Percentiles rank a stretch among this genome's conserved stretches.
Evolutionary conservation across 1,140 invertebrate species (phyloP).

Genomic region (Grapholita molesta): DNA sequence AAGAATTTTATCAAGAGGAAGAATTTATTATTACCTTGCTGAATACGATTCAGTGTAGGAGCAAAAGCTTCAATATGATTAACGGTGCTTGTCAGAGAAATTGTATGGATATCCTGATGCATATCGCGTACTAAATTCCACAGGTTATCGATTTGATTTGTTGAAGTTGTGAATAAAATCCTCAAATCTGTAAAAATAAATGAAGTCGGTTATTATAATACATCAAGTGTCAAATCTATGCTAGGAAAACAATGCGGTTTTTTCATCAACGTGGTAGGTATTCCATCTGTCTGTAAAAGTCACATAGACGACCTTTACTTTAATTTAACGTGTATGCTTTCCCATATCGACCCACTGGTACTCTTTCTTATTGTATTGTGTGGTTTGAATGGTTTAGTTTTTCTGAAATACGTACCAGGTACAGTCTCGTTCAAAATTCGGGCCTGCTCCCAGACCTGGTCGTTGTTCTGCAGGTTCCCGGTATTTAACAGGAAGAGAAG

Average conservation of each 20-base stretch:
- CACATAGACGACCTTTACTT: too few relatives aligned
- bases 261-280: too few relatives aligned
- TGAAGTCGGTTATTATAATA: not conserved
- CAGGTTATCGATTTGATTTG: slow-evolving; percentile 56
- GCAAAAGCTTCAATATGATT: slow-evolving; percentile 50
- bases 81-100: slow-evolving; percentile 47
- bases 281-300: too few relatives aligned
- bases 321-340: not conserved
- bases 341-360: not conserved
- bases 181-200: slow-evolving; percentile 54
- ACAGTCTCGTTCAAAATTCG: slow-evolving; percentile 56
- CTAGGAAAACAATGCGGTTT: too few relatives aligned
- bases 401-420: slow-evolving; percentile 20
- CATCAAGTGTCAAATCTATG: too few relatives aligned
- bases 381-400: not conserved
- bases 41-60: slow-evolving; percentile 43
- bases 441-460: slow-evolving; percentile 43
- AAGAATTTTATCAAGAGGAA: too few relatives aligned
- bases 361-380: not conserved
- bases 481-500: slow-evolving; percentile 58
- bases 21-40: slow-evolving; percentile 36
- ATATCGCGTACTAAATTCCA: slow-evolving; percentile 62
- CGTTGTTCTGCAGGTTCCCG: slow-evolving; percentile 44
- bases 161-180: slow-evolving; percentile 54
- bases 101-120: slow-evolving; percentile 53